Evolutionary conservation across 2,797 vertebrate genomes (phyloP), one percentile per base, ranked within the genome.

Genomic region (Enoplosus armatus): DNA sequence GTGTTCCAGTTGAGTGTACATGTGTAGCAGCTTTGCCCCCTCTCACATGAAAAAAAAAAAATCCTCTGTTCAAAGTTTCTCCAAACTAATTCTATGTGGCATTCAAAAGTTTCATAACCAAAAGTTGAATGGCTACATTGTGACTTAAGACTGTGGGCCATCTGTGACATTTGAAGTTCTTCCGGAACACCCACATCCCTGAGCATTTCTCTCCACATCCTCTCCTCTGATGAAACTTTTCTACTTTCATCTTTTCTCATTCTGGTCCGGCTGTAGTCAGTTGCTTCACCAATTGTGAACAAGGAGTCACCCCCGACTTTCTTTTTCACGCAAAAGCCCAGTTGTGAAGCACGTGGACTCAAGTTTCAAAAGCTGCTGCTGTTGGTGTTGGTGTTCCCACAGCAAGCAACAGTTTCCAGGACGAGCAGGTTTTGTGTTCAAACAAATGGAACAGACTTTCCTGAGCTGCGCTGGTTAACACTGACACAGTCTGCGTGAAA

Each of bases 91-190:
- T 29, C 8, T 41, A 24, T 22, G 11, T 43, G 8, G 9, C 31
- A 41, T 65, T 48, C 60, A 14, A 56, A 24, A 31, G 47, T 73
- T 64, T 60, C n/a, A 54, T 20, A 64, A 64, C 14, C 20, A 71
- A 22, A 47, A 1, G 51, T 6, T 76, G 60, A 73, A 76, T 58
- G 35, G n/a, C 35, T 45, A 5, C 60, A 74, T 69, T 82, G 64
- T 82, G 70, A 68, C 24, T 72, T 45, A 1, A 64, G 45, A 29
- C 79, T 66, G 48, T 33, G 27, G 63, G 58, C 64, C 78, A 59
- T 77, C 15, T 69, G 64, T 72, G 79, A 79, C 73, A 72, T 80
- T 72, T 80, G 31, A 48, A 76, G 64, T 29, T 68, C 39, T 63
- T 37, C 37, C 54, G 33, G 37, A 55, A 60, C 71, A 26, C 18